Conservation (phyloP, 92 coral and sea anemone genomes). For the Isaurus tuberculatus region DNA sequence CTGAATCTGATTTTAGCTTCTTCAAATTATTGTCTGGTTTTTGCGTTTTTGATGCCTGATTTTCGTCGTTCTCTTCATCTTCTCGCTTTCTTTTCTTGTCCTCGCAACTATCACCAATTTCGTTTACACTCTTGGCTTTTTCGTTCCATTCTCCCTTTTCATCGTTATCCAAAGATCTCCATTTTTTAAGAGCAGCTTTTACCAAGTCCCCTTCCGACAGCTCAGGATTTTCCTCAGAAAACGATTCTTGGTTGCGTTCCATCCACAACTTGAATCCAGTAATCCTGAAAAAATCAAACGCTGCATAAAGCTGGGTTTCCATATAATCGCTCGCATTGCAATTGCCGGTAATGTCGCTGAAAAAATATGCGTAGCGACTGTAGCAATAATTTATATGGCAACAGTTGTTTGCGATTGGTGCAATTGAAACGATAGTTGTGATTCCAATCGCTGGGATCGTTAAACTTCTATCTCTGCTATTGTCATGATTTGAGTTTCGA, state of each 20-base stretch:
- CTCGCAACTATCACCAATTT: constrained; percentile 50
- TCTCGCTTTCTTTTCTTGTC: constrained; percentile 47
- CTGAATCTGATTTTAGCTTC: constrained; percentile 9
- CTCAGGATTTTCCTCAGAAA: constrained; percentile 84
- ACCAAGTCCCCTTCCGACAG: constrained; percentile 74
- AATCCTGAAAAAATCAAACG: constrained; percentile 56
- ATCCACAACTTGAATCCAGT: constrained; percentile 91
- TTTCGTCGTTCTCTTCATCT: constrained; percentile 22
- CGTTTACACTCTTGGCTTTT: constrained; percentile 60
- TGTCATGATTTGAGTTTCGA: too few species aligned
- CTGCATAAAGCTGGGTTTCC: too few species aligned
- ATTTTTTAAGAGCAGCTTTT: constrained; percentile 84
- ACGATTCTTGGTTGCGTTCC: constrained; percentile 62
- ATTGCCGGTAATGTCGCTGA: neutral
- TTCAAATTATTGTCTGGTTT: neutral
- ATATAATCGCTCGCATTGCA: too few species aligned
- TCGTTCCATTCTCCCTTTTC: constrained; percentile 88
- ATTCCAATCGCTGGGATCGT: too few species aligned
- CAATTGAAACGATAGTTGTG: too few species aligned
- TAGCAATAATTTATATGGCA: too few species aligned
- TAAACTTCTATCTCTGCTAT: too few species aligned
- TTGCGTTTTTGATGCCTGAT: neutral
- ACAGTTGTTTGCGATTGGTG: too few species aligned
- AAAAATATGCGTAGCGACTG: too few species aligned
- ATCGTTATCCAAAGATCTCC: constrained; percentile 75